Base-by-base conservation (phyloP, 2,113 vertebrate genomes). In the Tragulus kanchil region DNA sequence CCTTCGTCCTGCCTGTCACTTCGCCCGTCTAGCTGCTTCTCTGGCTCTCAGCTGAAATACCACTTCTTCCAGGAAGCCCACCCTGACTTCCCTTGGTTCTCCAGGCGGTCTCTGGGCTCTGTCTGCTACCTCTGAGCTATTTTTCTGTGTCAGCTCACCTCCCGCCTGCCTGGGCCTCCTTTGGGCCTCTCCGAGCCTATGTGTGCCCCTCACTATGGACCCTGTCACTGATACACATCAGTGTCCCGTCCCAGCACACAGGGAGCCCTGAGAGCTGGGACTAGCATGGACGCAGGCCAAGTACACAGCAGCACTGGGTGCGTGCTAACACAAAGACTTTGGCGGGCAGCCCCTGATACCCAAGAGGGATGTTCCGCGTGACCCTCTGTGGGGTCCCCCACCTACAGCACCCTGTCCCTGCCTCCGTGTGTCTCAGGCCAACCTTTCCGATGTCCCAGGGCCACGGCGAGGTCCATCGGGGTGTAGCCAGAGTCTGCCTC, bases 401-500 rank as follows among this genome's bases (percentile, higher is more conserved):
- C 71, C 25, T 67, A 14, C 0, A 58, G 52, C 75, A 61, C 36
- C 26, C 61, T 31, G 48, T n/a, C 31, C 9, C 54, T 25, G 3
- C 71, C 52, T 48, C 59, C 8, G 0, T 8, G 36, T 6, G 48
- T n/a, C 82, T 92, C 52, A 28, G 78, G 79, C 96, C 25, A 5
- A 98, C 99, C 99, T 99, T 99, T 99, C 97, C 99, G 99, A 98
- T 99, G 99, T 42, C 99, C 99, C 59, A 99, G 94, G 4, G 99
- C 99, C 78, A 99, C 99, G 0, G 99, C 99, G 16, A 99, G 99
- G 42, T 99, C 99, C 99, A 99, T 99, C 0, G 99, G 99, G 82
- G 99, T 99, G 96, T 99, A 99, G 0, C 99, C 99, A 4, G 99
- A 99, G 93, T 99, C 99, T 0, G 99, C 99, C 95, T 99, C 99